These are phyloP conservation scores for Phyllotis vaccarum DNA, from an alignment of 2,797 vertebrate species.

Conservation along the genomic window DNA sequence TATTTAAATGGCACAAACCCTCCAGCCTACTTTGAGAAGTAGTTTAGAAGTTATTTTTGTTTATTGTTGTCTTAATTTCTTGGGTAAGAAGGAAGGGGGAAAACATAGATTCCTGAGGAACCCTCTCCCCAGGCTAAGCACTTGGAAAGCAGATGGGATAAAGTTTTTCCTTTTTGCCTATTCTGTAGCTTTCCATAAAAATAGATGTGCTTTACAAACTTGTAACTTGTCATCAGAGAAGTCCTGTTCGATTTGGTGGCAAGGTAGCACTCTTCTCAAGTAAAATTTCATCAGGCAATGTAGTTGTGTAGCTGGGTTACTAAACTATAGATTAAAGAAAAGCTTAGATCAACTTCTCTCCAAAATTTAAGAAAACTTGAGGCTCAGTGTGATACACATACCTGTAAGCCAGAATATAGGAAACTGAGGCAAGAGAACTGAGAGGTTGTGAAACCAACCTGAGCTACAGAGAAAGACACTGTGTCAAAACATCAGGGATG, in stretches of 20 bases:
- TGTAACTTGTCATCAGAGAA: constrained; percentile 12
- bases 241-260: neutral
- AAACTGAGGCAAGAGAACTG: neutral
- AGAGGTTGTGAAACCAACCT: neutral
- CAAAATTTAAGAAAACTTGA: constrained; percentile 33
- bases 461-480: neutral
- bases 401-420: neutral
- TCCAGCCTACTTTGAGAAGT: neutral
- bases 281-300: neutral
- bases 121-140: neutral
- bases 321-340: neutral
- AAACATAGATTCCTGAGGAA: neutral
- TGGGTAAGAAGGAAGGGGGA: neutral
- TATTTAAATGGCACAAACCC: constrained; percentile 72
- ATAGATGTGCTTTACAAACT: neutral
- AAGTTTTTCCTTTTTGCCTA: neutral
- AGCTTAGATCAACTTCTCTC: constrained; percentile 9
- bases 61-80: constrained; percentile 50
- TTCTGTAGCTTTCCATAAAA: constrained; percentile 19
- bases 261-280: neutral
- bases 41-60: neutral
- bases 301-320: neutral
- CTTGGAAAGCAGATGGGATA: neutral
- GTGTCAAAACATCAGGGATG: neutral
- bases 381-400: neutral